Conservation (phyloP, 2,797 vertebrate genomes). For the Enteromius thamalakanensis region DNA sequence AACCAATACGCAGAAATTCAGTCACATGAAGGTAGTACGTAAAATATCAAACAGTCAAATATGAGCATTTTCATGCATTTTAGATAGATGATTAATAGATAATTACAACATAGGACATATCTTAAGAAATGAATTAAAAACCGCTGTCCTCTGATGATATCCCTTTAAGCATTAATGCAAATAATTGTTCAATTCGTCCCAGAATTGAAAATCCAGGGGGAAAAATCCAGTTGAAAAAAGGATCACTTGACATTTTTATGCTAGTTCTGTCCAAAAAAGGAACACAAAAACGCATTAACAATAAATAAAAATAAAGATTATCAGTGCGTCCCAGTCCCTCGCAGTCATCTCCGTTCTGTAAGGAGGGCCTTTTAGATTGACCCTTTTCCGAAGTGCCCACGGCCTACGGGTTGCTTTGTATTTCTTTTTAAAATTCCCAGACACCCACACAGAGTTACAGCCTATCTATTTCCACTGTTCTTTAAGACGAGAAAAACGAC, state of each 20-base stretch:
- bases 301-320: constrained; percentile 9
- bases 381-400: constrained; percentile 47
- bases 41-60: neutral
- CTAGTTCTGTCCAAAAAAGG: neutral
- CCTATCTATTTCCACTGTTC: constrained; percentile 39
- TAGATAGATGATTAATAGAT: constrained; percentile 19
- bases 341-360: constrained; percentile 44
- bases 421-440: constrained; percentile 67
- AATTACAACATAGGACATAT: constrained; percentile 6
- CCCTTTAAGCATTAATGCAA: constrained; percentile 6
- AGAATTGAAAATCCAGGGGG: neutral
- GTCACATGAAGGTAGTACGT: neutral
- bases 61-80: neutral
- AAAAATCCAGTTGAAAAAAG: constrained; percentile 28
- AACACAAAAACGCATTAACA: neutral
- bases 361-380: constrained; percentile 46
- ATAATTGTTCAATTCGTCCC: neutral
- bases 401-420: constrained; percentile 67
- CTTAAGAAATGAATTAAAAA: neutral
- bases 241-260: neutral
- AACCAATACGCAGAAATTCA: neutral
- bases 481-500: constrained; percentile 24
- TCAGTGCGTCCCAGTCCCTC: constrained; percentile 32
- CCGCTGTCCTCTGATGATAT: constrained; percentile 1
- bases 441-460: constrained; percentile 84